Percentiles rank a stretch among this genome's conserved stretches.
phyloP scores from a whole-genome alignment of 2,113 vertebrate species.

The Reinhardtius hippoglossoides region DNA sequence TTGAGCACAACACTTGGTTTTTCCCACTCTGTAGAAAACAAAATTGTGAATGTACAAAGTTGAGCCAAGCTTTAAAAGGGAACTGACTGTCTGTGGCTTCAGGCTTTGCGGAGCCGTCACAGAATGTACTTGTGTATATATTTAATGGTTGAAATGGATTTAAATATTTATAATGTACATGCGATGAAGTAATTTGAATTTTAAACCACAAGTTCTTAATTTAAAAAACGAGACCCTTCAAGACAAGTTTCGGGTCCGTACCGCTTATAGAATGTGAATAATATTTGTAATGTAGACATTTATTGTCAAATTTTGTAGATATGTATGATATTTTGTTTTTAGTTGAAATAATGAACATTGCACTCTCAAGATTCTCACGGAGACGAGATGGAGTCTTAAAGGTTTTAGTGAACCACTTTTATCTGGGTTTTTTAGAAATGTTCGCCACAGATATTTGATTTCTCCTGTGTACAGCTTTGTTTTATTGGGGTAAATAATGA shows the following conservation, averaged over 20 bases:
- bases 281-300: slow-evolving; percentile 18
- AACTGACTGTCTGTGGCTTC: slow-evolving; percentile 21
- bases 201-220: slow-evolving; percentile 30
- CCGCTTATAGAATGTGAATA: slow-evolving; percentile 52
- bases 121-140: slow-evolving; percentile 53
- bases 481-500: slow-evolving; percentile 7
- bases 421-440: neutral
- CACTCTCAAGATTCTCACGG: slow-evolving; percentile 23
- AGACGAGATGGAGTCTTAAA: neutral
- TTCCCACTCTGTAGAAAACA: neutral
- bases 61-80: slow-evolving; percentile 1
- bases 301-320: slow-evolving; percentile 40
- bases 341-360: slow-evolving; percentile 34
- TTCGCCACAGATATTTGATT: slow-evolving; percentile 10
- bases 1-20: slow-evolving; percentile 6
- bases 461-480: slow-evolving; percentile 27
- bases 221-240: neutral
- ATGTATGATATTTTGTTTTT: slow-evolving; percentile 43
- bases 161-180: slow-evolving; percentile 36
- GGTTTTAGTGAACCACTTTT: slow-evolving; percentile 19
- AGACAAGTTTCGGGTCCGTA: neutral
- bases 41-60: slow-evolving; percentile 4
- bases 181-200: slow-evolving; percentile 29
- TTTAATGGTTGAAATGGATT: slow-evolving; percentile 51
- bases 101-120: neutral